Percentiles rank a stretch among this genome's conserved stretches.
phyloP scores from a whole-genome alignment of 2,113 vertebrate genomes.

The Motacilla tschutschensis region DNA sequence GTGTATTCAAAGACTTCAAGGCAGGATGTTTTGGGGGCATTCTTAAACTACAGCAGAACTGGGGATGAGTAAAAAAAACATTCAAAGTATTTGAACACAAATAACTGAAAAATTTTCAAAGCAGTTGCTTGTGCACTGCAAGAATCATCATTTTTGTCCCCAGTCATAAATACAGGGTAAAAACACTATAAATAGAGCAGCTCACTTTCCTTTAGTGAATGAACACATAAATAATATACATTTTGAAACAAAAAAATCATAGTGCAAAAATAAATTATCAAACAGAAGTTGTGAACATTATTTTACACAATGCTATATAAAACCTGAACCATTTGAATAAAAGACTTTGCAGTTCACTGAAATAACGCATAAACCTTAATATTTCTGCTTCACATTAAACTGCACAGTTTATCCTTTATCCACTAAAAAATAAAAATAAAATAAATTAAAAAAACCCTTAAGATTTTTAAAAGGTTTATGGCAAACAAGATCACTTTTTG shows the following conservation, averaged over 20 bases:
- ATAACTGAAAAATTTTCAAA: conserved; percentile 21
- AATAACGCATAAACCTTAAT: conserved; percentile 58
- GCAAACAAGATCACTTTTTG: conserved; percentile 61
- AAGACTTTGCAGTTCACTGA: conserved; percentile 64
- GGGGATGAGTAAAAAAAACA: conserved; percentile 32
- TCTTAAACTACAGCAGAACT: conserved; percentile 6
- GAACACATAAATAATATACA: conserved; percentile 67
- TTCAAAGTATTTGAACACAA: conserved; percentile 33
- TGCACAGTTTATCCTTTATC: conserved; percentile 58
- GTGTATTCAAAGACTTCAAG: not conserved
- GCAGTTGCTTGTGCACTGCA: conserved; percentile 37
- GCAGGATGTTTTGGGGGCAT: not conserved
- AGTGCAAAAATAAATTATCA: conserved; percentile 80
- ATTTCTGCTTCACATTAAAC: conserved; percentile 71
- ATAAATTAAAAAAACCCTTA: conserved; percentile 44
- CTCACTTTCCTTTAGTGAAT: conserved; percentile 51
- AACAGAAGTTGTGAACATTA: conserved; percentile 66
- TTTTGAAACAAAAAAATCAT: conserved; percentile 61
- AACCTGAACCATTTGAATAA: conserved; percentile 72
- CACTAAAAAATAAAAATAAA: conserved; percentile 59
- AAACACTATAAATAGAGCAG: conserved; percentile 65
- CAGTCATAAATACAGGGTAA: conserved; percentile 48
- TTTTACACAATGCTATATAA: conserved; percentile 71
- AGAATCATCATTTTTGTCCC: conserved; percentile 24
- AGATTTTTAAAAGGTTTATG: conserved; percentile 55